These are phyloP conservation scores for Mastacembelus armatus DNA, from an alignment of 2,797 vertebrate genomes.

Conservation along the genomic window DNA sequence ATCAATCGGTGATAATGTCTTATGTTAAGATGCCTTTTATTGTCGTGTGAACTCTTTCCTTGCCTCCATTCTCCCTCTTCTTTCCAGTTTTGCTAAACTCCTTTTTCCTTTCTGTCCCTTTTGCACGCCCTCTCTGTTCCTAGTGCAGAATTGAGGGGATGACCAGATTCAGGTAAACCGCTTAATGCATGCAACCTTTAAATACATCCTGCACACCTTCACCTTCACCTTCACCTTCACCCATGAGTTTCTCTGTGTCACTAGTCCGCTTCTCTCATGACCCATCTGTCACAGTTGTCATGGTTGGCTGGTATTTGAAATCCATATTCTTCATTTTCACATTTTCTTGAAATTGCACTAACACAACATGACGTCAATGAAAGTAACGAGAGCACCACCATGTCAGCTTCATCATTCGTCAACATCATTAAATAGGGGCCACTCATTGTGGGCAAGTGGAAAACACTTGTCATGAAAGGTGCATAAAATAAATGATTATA, in stretches of 20 bases:
- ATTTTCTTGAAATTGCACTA: constrained; percentile 4
- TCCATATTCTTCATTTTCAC: constrained; percentile 1
- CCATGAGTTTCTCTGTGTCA: constrained; percentile 27
- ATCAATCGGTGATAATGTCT: background rate
- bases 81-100: constrained; percentile 79
- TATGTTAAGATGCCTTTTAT: constrained; percentile 35
- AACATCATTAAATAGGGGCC: background rate
- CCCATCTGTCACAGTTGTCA: background rate
- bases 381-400: constrained; percentile 13
- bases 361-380: background rate
- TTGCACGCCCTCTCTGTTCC: constrained; percentile 88
- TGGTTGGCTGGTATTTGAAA: background rate
- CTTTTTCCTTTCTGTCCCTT: constrained; percentile 88
- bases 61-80: constrained; percentile 37
- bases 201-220: constrained; percentile 35
- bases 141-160: constrained; percentile 99
- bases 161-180: constrained; percentile 92
- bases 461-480: constrained; percentile 2
- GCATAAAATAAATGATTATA: no score
- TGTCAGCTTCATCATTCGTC: background rate
- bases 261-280: constrained; percentile 27
- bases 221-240: constrained; percentile 46
- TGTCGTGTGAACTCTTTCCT: constrained; percentile 42
- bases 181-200: constrained; percentile 53
- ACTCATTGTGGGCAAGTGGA: background rate